Conservation (phyloP, 2,113 vertebrate species). For the Rhabdomys dilectus region DNA sequence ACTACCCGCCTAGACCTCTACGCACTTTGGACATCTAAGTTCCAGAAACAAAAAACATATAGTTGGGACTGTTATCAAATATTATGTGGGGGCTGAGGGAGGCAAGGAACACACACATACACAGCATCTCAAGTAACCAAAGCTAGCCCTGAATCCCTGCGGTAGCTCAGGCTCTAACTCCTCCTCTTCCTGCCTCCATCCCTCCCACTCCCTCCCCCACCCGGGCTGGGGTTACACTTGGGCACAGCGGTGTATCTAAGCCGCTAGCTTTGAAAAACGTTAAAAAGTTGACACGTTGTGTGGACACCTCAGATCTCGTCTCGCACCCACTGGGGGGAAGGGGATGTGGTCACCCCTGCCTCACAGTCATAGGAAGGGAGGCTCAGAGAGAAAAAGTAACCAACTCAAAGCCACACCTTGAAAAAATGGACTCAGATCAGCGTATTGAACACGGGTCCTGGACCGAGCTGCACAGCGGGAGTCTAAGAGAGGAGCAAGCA, state of each 20-base stretch:
- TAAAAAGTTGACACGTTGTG: rapidly evolving
- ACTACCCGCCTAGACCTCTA: neutral
- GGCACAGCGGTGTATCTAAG: neutral
- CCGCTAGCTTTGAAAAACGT: neutral
- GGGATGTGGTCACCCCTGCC: neutral
- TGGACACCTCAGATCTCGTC: neutral
- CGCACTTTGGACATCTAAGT: neutral
- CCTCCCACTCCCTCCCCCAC: neutral
- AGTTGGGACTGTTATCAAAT: neutral
- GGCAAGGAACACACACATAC: too few relatives aligned
- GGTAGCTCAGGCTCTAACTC: neutral
- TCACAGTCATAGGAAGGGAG: neutral
- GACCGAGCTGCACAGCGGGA: neutral
- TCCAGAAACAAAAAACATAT: neutral
- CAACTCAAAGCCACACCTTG: neutral
- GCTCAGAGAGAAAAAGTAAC: neutral
- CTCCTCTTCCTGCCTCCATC: neutral
- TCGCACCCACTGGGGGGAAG: neutral
- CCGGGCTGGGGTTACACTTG: too few relatives aligned
- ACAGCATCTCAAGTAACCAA: neutral
- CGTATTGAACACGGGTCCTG: neutral
- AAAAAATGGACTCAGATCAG: too few relatives aligned
- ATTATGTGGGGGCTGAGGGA: too few relatives aligned
- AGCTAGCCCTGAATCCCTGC: neutral
- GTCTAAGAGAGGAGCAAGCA: neutral